These are phyloP conservation scores for Okamejei kenojei DNA, from an alignment of 2,797 vertebrate genomes.

Conservation along the genomic window DNA sequence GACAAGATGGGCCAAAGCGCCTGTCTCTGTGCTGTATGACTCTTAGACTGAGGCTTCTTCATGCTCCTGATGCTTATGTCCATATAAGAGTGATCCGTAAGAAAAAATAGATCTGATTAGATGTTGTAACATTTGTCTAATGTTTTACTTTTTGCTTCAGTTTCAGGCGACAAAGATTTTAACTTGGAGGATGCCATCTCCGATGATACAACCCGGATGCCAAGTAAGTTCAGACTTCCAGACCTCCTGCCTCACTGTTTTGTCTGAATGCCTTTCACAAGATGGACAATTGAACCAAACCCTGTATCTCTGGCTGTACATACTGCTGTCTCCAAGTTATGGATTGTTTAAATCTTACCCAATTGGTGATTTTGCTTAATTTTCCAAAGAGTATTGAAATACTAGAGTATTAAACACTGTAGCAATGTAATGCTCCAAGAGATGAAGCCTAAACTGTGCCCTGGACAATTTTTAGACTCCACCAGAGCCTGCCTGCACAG, in stretches of 20 bases:
- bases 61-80: no score
- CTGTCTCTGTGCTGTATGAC: no score
- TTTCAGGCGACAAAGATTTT: neutral
- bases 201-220: neutral
- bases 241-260: neutral
- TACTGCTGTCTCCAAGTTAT: neutral
- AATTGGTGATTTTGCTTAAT: neutral
- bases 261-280: neutral
- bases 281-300: neutral
- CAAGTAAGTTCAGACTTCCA: constrained; percentile 2
- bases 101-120: neutral
- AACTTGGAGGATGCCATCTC: neutral
- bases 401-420: neutral
- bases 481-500: neutral
- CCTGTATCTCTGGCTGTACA: neutral
- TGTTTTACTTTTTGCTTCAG: constrained; percentile 7
- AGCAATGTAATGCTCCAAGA: neutral
- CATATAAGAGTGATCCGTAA: neutral
- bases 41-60: no score
- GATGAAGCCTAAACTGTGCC: neutral
- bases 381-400: neutral
- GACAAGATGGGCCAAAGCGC: no score
- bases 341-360: neutral
- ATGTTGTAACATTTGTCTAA: neutral
- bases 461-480: neutral